Percentiles rank a stretch among this genome's conserved stretches.
Evolutionary conservation across 2,888 invertebrate genomes (phyloP).

Genomic region (Monoplex corrugatus): DNA sequence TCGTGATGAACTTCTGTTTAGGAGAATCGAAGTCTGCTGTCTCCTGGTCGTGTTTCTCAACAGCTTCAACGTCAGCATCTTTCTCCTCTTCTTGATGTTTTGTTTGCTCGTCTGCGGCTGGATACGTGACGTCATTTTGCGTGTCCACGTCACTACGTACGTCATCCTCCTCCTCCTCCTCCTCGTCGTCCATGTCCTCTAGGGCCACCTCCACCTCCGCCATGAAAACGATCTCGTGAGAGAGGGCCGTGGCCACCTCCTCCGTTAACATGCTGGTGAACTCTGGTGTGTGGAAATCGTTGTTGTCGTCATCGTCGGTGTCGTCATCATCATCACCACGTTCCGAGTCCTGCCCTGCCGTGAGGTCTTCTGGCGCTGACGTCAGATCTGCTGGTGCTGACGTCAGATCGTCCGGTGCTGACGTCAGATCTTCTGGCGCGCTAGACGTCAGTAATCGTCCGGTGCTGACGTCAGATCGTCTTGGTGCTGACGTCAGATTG

Average conservation of each 20-base stretch:
- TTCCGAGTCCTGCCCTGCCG: background rate
- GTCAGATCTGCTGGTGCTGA: too few relatives aligned
- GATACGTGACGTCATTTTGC: background rate
- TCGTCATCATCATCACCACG: background rate
- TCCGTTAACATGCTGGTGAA: constrained; percentile 47
- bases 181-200: constrained; percentile 53
- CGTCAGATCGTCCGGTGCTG: background rate
- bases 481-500: background rate
- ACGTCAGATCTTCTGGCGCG: background rate
- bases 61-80: background rate
- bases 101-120: too few relatives aligned
- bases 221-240: constrained; percentile 56
- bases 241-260: constrained; percentile 55
- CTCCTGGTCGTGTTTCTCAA: background rate
- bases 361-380: too few relatives aligned
- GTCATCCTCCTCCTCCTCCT: constrained; percentile 36
- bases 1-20: too few relatives aligned
- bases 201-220: constrained; percentile 57
- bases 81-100: background rate
- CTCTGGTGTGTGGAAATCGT: constrained; percentile 51
- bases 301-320: background rate
- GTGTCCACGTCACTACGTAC: background rate
- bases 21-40: background rate
- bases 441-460: background rate
- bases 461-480: background rate